A percentile compares a stretch with the other conserved stretches of the same genome.
Conservation (phyloP, 1,140 invertebrate genomes). For the Hesperophylax magnus region DNA sequence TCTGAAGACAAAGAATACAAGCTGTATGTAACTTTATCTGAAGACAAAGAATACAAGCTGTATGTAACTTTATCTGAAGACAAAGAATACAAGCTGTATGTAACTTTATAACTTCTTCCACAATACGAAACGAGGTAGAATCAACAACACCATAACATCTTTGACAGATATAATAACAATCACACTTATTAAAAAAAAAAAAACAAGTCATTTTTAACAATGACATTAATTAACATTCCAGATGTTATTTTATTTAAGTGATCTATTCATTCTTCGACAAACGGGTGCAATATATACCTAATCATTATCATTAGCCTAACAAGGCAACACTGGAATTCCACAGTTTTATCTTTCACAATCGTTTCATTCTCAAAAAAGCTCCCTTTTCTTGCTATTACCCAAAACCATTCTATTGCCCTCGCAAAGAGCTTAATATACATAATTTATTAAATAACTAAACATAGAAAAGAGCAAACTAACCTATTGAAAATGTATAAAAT, state of each 20-base stretch:
- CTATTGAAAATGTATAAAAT: too few species aligned
- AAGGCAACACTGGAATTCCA: conserved; percentile 19
- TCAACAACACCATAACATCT: too few species aligned
- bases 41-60: too few species aligned
- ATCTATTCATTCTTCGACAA: background rate
- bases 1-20: too few species aligned
- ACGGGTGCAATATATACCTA: background rate
- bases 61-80: too few species aligned
- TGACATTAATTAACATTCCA: background rate
- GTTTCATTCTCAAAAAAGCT: background rate
- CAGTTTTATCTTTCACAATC: background rate
- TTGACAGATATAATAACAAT: background rate
- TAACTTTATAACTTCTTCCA: too few species aligned
- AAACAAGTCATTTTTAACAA: background rate
- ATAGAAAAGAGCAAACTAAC: too few species aligned
- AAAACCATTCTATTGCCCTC: background rate
- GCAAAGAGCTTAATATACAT: background rate
- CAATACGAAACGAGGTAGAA: too few species aligned
- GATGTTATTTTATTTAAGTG: background rate
- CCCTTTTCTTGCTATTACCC: background rate
- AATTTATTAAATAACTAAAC: background rate
- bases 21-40: too few species aligned
- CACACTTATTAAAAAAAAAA: background rate
- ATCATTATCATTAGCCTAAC: conserved; percentile 10
- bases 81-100: too few species aligned